Evolutionary conservation across 2,888 invertebrate species (phyloP), one percentile per base, ranked within the genome.

Genomic region (Torymus texanus): DNA sequence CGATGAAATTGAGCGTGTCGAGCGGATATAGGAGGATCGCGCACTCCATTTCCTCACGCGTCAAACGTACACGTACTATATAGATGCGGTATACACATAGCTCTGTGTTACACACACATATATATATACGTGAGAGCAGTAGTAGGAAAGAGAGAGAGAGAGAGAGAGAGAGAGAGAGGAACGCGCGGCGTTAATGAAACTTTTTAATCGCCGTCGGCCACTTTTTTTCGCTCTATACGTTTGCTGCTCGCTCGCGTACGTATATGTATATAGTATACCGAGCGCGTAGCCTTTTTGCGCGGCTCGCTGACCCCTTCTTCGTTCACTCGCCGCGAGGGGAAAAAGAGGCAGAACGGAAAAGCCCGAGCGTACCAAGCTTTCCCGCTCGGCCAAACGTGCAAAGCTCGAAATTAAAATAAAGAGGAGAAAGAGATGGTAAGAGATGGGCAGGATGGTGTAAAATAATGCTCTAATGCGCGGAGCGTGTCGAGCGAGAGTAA

Each of bases 191-290:
- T 83, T 85, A 85, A 85, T 85, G 85, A 85, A 85, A 85, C 85
- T 85, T 85, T 86, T 85, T 85, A 85, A 85, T 86, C 85, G 84
- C 84, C 83, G 75, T 79, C 79, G 83, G 84, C 84, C 83, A 83
- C 84, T 83, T 83, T 83, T 84, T 76, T 78, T 62, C 0, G 14
- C 65, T 16, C 56, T 24, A 21, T 65, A 16, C 56, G 13, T 55
- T 68, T 59, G 16, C 76, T 63, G 55, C 61, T 61, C 73, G 59
- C 58, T 12, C 2, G 1, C 53, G 13, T 21, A 21, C 21, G 2
- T 21, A 21, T 21, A 21, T 21, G 2, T 21, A 21, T 21, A 21
- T 21, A 21, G 21, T 21, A 21, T 16, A 24, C 11, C 21, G 24
- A 16, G 3, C 5, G 51, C 59, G 18, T 5, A 3, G 29, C 58